Percentiles rank a stretch among this genome's conserved stretches.
Evolutionary conservation across 2,888 invertebrate species (phyloP).

Genomic region (Silvanus unidentatus): DNA sequence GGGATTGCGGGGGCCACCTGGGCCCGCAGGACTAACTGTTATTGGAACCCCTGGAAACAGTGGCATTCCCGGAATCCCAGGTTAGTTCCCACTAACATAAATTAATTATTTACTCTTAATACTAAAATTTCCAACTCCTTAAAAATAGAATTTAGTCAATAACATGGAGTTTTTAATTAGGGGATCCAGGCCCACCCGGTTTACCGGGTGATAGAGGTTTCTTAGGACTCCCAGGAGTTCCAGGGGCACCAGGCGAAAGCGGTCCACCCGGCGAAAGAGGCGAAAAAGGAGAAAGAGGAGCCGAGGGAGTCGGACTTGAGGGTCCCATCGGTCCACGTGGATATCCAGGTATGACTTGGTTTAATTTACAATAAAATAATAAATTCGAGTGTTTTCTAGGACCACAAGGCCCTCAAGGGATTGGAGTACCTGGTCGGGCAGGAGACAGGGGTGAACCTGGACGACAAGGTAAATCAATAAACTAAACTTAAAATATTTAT

Average conservation of each 20-base stretch:
- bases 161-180: slow-evolving; percentile 35
- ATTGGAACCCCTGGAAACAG: slow-evolving; percentile 51
- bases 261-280: slow-evolving; percentile 64
- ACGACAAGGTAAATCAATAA: slow-evolving; percentile 54
- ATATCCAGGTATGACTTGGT: slow-evolving; percentile 57
- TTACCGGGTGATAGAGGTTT: slow-evolving; percentile 60
- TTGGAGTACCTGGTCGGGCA: slow-evolving; percentile 61
- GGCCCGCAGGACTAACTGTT: slow-evolving; percentile 53
- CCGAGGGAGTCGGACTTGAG: slow-evolving; percentile 66
- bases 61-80: slow-evolving; percentile 55
- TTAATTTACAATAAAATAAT: background rate
- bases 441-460: slow-evolving; percentile 75
- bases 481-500: no score
- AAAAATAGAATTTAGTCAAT: background rate
- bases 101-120: background rate
- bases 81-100: no score
- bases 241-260: slow-evolving; percentile 54
- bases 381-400: no score
- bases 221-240: slow-evolving; percentile 58
- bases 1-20: slow-evolving; percentile 64
- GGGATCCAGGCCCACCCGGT: slow-evolving; percentile 62
- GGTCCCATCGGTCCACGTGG: slow-evolving; percentile 71
- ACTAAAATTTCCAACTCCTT: background rate
- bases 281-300: slow-evolving; percentile 66
- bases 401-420: slow-evolving; percentile 61